Evolutionary conservation across 2,888 invertebrate genomes (phyloP), one percentile per base, ranked within the genome.

Genomic region (Oxystoma pomonae): DNA sequence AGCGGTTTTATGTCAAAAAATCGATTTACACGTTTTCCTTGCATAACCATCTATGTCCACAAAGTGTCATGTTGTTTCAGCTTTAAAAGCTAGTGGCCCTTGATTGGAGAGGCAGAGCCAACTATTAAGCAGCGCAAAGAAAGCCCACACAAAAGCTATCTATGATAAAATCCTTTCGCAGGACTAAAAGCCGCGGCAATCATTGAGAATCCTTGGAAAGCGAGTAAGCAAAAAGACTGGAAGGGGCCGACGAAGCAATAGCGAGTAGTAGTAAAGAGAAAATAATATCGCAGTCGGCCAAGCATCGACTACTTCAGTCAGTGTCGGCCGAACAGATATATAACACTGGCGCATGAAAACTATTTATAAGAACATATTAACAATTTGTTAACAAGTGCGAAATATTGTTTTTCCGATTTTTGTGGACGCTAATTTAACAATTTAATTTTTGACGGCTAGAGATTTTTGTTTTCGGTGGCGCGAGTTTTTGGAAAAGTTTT

Each of bases 341-440:
- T 35, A 12, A 35, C 12, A 35, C 35, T 35, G 12, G 5, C 35
- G 35, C 35, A 58, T 62, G 58, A 35, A 49, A 62, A 21, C 55
- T 53, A 61, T 19, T 58, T 57, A 52, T 51, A 61, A 58, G 58
- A 58, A 62, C 58, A 62, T 20, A 49, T 49, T 35, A 50, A 17
- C 49, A 53, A 58, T 49, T 53, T 58, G 52, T 62, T 62, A 49
- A 52, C 58, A 57, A 19, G 50, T 20, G 57, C 52, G 16, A 58
- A 21, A n/a, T 22, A 62, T 62, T 62, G 57, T 58, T 62, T 57
- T 57, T 21, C 20, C 20, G 61, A 20, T 61, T 56, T 61, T 19
- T 35, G n/a, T 50, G 22, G 35, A 12, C 35, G 35, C 3, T 12
- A 35, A 7, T 35, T 35, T 7, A 35, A 35, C 35, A 35, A 7